Evolutionary conservation across 2,113 vertebrate genomes (phyloP), one percentile per base, ranked within the genome.

Genomic region (Illadopsis cleaveri): DNA sequence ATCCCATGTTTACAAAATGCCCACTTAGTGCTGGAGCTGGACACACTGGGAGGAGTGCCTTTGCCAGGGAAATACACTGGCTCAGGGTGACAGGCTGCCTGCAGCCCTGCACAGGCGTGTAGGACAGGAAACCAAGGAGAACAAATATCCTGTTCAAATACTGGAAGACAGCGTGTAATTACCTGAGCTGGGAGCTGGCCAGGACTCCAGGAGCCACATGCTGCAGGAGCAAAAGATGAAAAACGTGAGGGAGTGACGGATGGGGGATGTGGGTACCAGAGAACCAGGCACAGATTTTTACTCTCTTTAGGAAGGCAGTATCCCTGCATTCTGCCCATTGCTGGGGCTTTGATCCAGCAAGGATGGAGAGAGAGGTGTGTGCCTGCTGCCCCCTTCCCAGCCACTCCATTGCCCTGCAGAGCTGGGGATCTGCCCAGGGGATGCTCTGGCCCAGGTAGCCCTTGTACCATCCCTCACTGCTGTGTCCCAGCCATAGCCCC

Each of bases 101-200:
- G 10, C 58, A 71, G 93, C 47, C n/a, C 93, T 38, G 82, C 85
- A 75, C 61, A 30, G 51, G 47, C 1, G 0, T 50, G 82, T 18
- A 35, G 61, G 83, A 62, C 86, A 72, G 93, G 95, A 93, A 91
- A 84, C 18, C 68, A 30, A 42, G 79, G 82, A 90, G 83, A 86
- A 75, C 77, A 95, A 94, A 95, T 79, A 78, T 82, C 90, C 90
- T 86, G 84, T 64, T 83, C 84, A 89, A 82, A 86, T 71, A 84
- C 51, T 33, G 38, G 89, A 82, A 61, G 84, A 87, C 92, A 97
- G 90, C 7, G 1, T 89, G 87, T 89, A 84, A 95, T 94, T 89
- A 91, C 95, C 95, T 94, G 96, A 93, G 92, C 94, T 96, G 95
- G 94, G 87, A 94, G 71, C 75, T 84, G 76, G 92, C 90, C 96